phyloP scores from a whole-genome alignment of 2,113 vertebrate species.

The Prietella phreatophila region DNA sequence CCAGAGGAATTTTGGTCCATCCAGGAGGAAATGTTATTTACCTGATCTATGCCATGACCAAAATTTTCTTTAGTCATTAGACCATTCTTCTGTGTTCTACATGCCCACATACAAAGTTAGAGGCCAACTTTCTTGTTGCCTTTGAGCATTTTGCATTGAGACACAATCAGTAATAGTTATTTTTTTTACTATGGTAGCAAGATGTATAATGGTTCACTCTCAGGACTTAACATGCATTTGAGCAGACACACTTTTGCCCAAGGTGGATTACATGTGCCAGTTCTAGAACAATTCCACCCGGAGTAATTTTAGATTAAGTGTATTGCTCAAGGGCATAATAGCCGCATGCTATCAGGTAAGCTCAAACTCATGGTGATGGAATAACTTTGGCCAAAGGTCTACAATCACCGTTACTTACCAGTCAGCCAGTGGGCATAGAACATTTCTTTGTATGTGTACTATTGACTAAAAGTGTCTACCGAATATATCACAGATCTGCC shows the following conservation, averaged over 20 bases:
- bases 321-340: background rate
- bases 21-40: background rate
- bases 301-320: conserved; percentile 16
- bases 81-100: background rate
- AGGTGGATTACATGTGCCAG: conserved; percentile 22
- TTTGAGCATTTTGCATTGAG: background rate
- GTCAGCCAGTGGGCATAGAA: background rate
- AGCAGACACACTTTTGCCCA: conserved; percentile 22
- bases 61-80: background rate
- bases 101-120: background rate
- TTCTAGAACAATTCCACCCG: no score
- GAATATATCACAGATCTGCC: background rate
- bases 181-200: background rate
- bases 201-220: background rate
- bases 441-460: background rate
- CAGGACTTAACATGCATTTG: background rate
- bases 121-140: background rate
- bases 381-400: background rate
- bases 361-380: conserved; percentile 4
- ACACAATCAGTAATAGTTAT: background rate
- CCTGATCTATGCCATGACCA: background rate
- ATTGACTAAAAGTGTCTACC: background rate
- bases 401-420: background rate
- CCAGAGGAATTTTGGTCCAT: background rate
- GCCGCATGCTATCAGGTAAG: background rate